Evolutionary conservation across 2,888 invertebrate species (phyloP).

Genomic region (Scaptomyza tumidula): DNA sequence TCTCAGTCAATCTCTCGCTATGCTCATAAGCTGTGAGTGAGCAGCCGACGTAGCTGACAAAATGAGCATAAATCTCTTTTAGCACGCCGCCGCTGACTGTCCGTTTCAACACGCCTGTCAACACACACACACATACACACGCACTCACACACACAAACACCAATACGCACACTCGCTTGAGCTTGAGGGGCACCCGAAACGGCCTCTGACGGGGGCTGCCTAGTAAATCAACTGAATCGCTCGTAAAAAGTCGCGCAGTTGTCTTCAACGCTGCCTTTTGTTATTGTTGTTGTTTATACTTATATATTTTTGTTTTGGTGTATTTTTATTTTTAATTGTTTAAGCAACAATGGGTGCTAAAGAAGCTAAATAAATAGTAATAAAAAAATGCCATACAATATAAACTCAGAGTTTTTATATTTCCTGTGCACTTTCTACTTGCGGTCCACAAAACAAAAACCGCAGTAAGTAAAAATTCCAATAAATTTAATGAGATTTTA

Average conservation of each 20-base stretch:
- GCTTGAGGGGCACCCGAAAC: constrained; percentile 47
- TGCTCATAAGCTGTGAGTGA: constrained; percentile 41
- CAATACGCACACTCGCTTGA: background rate
- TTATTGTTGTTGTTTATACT: constrained; percentile 27
- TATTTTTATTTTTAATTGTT: constrained; percentile 76
- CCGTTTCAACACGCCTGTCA: constrained; percentile 80
- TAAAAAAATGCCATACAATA: constrained; percentile 59
- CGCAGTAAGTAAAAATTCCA: constrained; percentile 50
- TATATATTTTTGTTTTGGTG: constrained; percentile 13
- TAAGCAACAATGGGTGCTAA: constrained; percentile 82
- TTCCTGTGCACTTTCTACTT: constrained; percentile 64
- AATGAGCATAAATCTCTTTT: constrained; percentile 79
- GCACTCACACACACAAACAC: constrained; percentile 14
- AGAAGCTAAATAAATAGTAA: constrained; percentile 73
- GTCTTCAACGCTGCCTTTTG: no score
- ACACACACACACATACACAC: constrained; percentile 49
- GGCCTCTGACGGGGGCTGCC: constrained; percentile 67
- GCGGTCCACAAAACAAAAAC: constrained; percentile 18
- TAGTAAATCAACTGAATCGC: constrained; percentile 79
- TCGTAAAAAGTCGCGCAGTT: constrained; percentile 73
- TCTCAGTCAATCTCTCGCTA: background rate
- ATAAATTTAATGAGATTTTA: constrained; percentile 71
- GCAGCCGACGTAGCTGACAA: constrained; percentile 68
- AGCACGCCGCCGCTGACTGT: constrained; percentile 76
- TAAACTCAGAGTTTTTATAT: constrained; percentile 56